These are phyloP conservation scores for Troides helena DNA, from an alignment of 2,888 invertebrate species.

Conservation along the genomic window DNA sequence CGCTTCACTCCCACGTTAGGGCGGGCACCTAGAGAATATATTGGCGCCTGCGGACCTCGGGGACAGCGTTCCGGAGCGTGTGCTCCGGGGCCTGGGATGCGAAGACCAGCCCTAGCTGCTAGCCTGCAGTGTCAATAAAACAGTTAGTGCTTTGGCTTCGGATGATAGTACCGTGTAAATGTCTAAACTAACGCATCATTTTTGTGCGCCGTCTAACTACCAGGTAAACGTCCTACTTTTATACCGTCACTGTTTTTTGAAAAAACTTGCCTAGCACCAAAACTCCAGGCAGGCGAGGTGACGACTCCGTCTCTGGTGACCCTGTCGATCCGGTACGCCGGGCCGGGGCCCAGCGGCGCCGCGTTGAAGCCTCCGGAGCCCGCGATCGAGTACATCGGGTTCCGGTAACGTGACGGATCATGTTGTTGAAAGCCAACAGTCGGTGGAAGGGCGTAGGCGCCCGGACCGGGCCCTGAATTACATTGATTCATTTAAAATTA, in stretches of 20 bases:
- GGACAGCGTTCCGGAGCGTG: conserved; percentile 82
- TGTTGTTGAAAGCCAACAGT: conserved; percentile 81
- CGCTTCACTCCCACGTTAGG: conserved; percentile 65
- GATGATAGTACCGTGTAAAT: no score
- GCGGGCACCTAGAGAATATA: conserved; percentile 78
- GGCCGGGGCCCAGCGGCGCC: conserved; percentile 70
- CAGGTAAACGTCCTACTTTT: no score
- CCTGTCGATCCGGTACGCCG: conserved; percentile 69
- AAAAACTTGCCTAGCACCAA: conserved; percentile 54
- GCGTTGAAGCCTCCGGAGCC: conserved; percentile 58
- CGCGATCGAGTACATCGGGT: conserved; percentile 82
- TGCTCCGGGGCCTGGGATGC: conserved; percentile 83
- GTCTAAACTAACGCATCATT: no score
- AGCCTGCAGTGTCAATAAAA: conserved; percentile 41
- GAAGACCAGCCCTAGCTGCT: conserved; percentile 42
- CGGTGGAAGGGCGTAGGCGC: conserved; percentile 82
- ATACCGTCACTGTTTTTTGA: background rate
- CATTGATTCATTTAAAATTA: no score
- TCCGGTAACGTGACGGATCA: conserved; percentile 81
- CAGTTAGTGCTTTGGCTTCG: no score
- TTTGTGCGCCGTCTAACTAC: no score
- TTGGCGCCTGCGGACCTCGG: conserved; percentile 77
- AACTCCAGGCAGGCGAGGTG: conserved; percentile 77
- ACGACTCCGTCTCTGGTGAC: conserved; percentile 63
- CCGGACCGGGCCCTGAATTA: conserved; percentile 83